Evolutionary conservation across 2,113 vertebrate genomes (phyloP), one percentile per base, ranked within the genome.

Genomic region (Nerophis lumbriciformis): DNA sequence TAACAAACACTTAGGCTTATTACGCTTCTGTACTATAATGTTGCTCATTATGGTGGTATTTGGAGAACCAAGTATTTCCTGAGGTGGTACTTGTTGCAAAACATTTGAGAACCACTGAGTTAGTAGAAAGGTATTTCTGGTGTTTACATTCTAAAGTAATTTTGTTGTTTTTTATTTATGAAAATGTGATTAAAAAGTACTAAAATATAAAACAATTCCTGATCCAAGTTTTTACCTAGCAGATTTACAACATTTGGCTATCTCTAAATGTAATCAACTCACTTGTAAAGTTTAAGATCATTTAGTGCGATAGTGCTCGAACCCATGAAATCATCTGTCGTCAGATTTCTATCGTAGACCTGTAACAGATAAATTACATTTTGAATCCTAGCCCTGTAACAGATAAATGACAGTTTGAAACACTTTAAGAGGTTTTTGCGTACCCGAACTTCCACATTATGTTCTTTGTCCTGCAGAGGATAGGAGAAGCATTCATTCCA

Each of bases 311-410:
- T 79, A 38, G 64, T 77, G 8, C 91, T 83, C 1, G 94, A 93
- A 3, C 97, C 96, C 96, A 99, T 98, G 85, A 97, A 99, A 65
- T 98, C 95, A 58, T 94, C 94, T 1, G 89, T 86, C 2, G 95
- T 94, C 66, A 95, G 87, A 59, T 99, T 95, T 71, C 94, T 92
- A 85, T 99, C 93, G 1, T 96, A 99, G 4, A 99, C 94, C 97
- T 98, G 69, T 37, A 63, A 65, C 5, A 54, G 53, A 19, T 53
- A 50, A 1, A 67, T 9, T 51, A 19, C 10, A 19, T 53, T 53
- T 53, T 19, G 10, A 53, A 28, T 28, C 28, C 4, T 28, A 4
- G 28, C 1, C 28, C 28, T 19, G 3, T 36, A 19, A 16, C 14
- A 11, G 8, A 54, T 61, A 0, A 14, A 12, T 68, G 14, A 50